These are phyloP conservation scores for Palloptera scutellata DNA, from an alignment of 2,888 invertebrate genomes.

Conservation along the genomic window DNA sequence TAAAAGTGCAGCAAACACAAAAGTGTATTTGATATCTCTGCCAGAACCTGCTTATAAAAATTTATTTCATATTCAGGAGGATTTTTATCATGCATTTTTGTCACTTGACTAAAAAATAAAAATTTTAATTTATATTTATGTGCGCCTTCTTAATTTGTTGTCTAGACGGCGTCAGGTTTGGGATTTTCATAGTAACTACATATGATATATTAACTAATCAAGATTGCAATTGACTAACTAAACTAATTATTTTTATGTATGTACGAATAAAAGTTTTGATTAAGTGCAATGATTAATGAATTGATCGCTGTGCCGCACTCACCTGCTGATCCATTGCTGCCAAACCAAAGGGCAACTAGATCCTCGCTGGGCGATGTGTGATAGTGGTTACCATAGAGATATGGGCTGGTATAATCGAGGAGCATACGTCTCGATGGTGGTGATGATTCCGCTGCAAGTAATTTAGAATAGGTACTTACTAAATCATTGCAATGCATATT, in stretches of 20 bases:
- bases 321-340: slow-evolving; percentile 70
- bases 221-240: slow-evolving; percentile 21
- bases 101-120: neutral
- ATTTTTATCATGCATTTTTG: slow-evolving; percentile 26
- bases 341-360: slow-evolving; percentile 78
- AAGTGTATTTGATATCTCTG: neutral
- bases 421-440: slow-evolving; percentile 65
- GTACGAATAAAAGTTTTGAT: slow-evolving; percentile 10
- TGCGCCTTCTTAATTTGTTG: slow-evolving; percentile 33
- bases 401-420: slow-evolving; percentile 63
- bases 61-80: slow-evolving; percentile 35
- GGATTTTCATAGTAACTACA: slow-evolving; percentile 9
- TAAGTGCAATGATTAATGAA: neutral
- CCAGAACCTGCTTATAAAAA: slow-evolving; percentile 29
- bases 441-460: slow-evolving; percentile 61
- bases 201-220: slow-evolving; percentile 19
- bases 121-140: slow-evolving; percentile 28
- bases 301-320: slow-evolving; percentile 50
- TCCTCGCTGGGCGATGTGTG: slow-evolving; percentile 75
- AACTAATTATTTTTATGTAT: neutral
- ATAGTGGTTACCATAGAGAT: slow-evolving; percentile 65
- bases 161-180: slow-evolving; percentile 37
- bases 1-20: neutral
- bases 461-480: no score
- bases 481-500: no score